Evolutionary conservation across 2,797 vertebrate genomes (phyloP).

Genomic region (Coregonus suidteri): DNA sequence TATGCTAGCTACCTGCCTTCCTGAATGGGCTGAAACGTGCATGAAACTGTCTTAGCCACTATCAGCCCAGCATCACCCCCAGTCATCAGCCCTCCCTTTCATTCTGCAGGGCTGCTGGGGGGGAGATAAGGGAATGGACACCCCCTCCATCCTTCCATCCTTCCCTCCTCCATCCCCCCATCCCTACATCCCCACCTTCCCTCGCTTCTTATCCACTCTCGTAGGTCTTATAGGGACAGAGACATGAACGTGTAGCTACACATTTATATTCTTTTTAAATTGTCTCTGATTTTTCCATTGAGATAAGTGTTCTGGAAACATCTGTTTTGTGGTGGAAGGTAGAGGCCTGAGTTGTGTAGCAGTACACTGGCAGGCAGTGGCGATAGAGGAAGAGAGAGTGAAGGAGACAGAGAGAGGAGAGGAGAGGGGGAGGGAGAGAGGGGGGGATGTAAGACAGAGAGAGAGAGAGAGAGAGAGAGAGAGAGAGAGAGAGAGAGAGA

Average conservation of each 20-base stretch:
- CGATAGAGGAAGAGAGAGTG: constrained; percentile 63
- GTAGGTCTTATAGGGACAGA: constrained; percentile 68
- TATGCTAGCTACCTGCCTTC: constrained; percentile 47
- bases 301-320: constrained; percentile 75
- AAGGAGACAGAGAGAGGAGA: constrained; percentile 37
- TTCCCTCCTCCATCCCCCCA: too few species aligned
- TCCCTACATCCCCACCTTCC: neutral
- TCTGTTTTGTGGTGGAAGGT: constrained; percentile 77
- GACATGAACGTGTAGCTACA: constrained; percentile 64
- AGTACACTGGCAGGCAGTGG: constrained; percentile 54
- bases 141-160: constrained; percentile 22
- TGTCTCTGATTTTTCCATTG: constrained; percentile 75
- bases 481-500: constrained; percentile 36
- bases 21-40: constrained; percentile 64
- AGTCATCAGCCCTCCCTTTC: constrained; percentile 73
- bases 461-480: constrained; percentile 55
- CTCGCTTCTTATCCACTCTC: constrained; percentile 21
- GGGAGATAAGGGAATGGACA: constrained; percentile 71
- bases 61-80: constrained; percentile 73
- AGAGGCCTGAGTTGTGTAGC: constrained; percentile 64
- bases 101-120: constrained; percentile 70
- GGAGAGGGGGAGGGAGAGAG: neutral
- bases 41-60: constrained; percentile 71
- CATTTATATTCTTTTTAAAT: constrained; percentile 82
- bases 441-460: neutral